These are phyloP conservation scores for Catharus fuscescens DNA, from an alignment of 2,113 vertebrate species.

Conservation along the genomic window DNA sequence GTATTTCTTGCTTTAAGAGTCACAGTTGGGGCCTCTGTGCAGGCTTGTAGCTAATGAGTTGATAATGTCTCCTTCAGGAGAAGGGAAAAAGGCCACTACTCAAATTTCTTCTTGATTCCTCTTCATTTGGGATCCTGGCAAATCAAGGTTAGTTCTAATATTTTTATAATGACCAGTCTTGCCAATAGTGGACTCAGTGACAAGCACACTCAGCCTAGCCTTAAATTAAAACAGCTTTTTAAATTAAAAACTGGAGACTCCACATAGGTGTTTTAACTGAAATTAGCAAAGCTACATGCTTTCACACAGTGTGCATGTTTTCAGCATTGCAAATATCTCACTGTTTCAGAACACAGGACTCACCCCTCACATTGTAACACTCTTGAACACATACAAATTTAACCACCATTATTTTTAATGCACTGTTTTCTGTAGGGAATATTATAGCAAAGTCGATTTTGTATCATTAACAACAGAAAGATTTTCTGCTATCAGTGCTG, in stretches of 20 bases:
- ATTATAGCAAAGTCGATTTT: constrained; percentile 5
- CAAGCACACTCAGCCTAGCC: neutral
- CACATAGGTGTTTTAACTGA: neutral
- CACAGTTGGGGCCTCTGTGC: constrained; percentile 60
- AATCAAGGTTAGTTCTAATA: constrained; percentile 7
- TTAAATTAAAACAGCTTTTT: constrained; percentile 14
- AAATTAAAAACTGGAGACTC: neutral
- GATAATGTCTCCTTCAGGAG: constrained; percentile 63
- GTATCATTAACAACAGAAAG: constrained; percentile 8
- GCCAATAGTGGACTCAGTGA: neutral
- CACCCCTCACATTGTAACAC: constrained; percentile 15
- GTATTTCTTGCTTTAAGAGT: constrained; percentile 62
- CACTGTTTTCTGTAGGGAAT: constrained; percentile 42
- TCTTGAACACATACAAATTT: constrained; percentile 11
- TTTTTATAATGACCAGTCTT: constrained; percentile 38
- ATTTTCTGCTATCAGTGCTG: constrained; percentile 27
- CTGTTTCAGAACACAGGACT: neutral
- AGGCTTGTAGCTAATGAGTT: constrained; percentile 67
- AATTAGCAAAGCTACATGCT: neutral
- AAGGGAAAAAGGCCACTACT: constrained; percentile 66
- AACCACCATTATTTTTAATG: constrained; percentile 48
- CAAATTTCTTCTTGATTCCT: constrained; percentile 54
- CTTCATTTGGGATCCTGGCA: constrained; percentile 55
- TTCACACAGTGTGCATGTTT: neutral
- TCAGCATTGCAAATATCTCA: neutral